phyloP scores from a whole-genome alignment of 2,113 vertebrate genomes.

The Pristiophorus japonicus region DNA sequence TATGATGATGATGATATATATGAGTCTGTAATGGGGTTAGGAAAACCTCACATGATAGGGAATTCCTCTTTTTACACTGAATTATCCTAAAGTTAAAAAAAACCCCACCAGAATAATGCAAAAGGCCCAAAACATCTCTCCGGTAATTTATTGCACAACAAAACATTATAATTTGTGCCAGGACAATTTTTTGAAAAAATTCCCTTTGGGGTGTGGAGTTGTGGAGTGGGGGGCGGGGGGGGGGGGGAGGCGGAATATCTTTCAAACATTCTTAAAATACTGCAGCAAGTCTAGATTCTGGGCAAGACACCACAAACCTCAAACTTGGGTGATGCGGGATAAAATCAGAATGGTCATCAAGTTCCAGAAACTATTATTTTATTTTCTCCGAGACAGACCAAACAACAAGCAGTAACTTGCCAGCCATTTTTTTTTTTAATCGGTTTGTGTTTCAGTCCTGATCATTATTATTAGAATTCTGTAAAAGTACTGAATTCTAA shows the following conservation, averaged over 20 bases:
- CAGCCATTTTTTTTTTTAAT: not conserved
- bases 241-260: not conserved
- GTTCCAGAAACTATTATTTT: not conserved
- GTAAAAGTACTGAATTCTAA: not conserved
- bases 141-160: not conserved
- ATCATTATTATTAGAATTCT: not conserved
- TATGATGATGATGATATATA: too few relatives aligned
- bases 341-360: not conserved
- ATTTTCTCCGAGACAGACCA: not conserved
- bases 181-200: not conserved
- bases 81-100: not conserved
- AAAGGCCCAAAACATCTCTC: not conserved
- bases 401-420: conserved; percentile 2
- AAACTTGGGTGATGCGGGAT: not conserved
- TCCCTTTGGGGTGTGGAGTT: not conserved
- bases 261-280: not conserved
- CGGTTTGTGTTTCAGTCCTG: not conserved
- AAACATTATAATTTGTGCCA: not conserved
- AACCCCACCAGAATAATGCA: too few relatives aligned
- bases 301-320: not conserved
- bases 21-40: not conserved
- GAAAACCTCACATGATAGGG: too few relatives aligned
- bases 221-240: too few relatives aligned
- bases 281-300: not conserved
- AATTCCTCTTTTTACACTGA: not conserved